Conservation (phyloP, 2,113 vertebrate genomes). For the Balaeniceps rex region DNA sequence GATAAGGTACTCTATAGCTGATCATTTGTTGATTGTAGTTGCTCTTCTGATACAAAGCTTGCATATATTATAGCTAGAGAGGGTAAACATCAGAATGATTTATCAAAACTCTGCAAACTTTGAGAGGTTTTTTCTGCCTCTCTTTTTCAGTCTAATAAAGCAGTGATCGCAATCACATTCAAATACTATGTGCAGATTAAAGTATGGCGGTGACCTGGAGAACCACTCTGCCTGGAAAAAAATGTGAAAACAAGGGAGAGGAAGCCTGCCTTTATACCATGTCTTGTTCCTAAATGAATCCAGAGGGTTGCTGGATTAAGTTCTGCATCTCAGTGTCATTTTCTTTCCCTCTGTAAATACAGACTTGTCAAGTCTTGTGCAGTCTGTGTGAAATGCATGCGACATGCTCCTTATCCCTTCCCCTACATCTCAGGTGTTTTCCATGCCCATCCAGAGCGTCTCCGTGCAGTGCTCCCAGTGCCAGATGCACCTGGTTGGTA, state of each 20-base stretch:
- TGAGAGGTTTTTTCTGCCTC: not conserved
- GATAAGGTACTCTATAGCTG: not conserved
- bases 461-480: not conserved
- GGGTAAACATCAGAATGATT: not conserved
- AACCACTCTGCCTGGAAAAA: not conserved
- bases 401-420: not conserved
- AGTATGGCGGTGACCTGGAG: not conserved
- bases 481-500: not conserved
- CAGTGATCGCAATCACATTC: not conserved
- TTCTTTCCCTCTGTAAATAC: not conserved
- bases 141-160: not conserved
- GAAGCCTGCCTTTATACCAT: not conserved
- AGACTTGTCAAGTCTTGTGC: not conserved
- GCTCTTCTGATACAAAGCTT: not conserved
- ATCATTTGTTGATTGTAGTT: not conserved
- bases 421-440: accelerated
- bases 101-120: not conserved
- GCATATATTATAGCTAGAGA: not conserved
- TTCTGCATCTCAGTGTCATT: not conserved
- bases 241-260: not conserved
- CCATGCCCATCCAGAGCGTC: no score
- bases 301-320: not conserved
- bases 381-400: not conserved
- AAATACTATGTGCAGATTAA: not conserved
- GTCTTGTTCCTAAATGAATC: not conserved